Evolutionary conservation across 2,888 invertebrate genomes (phyloP), one percentile per base, ranked within the genome.

Genomic region (Platycheirus rosarum): DNA sequence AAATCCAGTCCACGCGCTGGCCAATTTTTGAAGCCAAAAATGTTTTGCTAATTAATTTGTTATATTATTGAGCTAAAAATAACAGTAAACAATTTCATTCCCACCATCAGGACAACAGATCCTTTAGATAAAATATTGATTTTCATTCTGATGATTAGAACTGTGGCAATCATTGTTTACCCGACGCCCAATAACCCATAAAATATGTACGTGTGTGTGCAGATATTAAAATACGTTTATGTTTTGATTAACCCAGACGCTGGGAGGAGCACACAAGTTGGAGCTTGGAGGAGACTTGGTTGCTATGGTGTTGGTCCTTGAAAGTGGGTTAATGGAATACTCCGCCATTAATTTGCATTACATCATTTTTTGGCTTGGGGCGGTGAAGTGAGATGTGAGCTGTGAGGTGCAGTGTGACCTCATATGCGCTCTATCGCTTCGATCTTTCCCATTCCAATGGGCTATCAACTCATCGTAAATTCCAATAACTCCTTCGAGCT

Each of bases 381-480:
- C 4, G 2, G 32, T 35, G 8, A 18, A 8, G 53, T 11, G 23
- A 13, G 2, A 26, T 29, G n/a, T n/a, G 51, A 20, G 16, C 37
- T n/a, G 48, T 20, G 35, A 9, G 20, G 23, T 20, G 35, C 32
- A 14, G 44, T 26, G 9, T 29, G 29, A 18, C 23, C 42, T 13
- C 32, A 44, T 70, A 46, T 70, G 65, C 62, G 66, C 48, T 82
- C 76, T 71, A 76, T 82, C 80, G 53, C 70, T 66, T 77, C 63
- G 66, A 82, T 82, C 77, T 71, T 76, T 68, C 66, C 65, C 70
- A 82, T 71, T 71, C 77, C 76, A 44, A 77, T 68, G 71, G 71
- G 82, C 82, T 71, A 82, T 82, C 76, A 82, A 73, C 77, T 77
- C 82, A 46, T 82, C 82, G 77, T 77, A 82, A 82, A 82, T 76